Percentiles rank a stretch among this genome's conserved stretches.
These are phyloP conservation scores for Patella depressa DNA, from an alignment of 2,888 invertebrate genomes.

Conservation along the genomic window DNA sequence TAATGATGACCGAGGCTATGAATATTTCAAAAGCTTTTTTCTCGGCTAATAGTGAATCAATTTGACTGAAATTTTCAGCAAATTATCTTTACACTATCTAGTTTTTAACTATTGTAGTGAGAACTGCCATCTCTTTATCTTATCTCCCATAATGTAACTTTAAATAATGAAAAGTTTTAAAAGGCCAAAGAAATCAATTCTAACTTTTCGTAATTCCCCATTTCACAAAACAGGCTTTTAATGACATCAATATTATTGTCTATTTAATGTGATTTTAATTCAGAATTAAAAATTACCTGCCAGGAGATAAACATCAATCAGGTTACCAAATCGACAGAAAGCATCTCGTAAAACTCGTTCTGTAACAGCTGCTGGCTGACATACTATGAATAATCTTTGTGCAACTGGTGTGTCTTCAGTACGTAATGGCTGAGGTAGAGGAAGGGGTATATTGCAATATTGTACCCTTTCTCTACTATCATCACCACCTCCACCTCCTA, in stretches of 20 bases:
- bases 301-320: conserved; percentile 91
- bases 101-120: too few relatives aligned
- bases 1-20: too few relatives aligned
- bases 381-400: conserved; percentile 75
- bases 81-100: too few relatives aligned
- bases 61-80: too few relatives aligned
- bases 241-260: not conserved
- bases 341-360: conserved; percentile 86
- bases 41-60: too few relatives aligned
- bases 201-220: not conserved
- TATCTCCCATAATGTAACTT: too few relatives aligned
- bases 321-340: conserved; percentile 90
- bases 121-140: too few relatives aligned
- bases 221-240: not conserved
- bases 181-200: not conserved
- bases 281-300: conserved; percentile 74
- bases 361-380: conserved; percentile 80
- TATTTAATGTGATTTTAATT: not conserved
- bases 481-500: conserved; percentile 21
- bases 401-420: conserved; percentile 71
- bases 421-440: conserved; percentile 73
- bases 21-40: too few relatives aligned
- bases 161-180: not conserved
- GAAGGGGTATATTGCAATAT: conserved; percentile 75
- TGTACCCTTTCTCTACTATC: conserved; percentile 55